These are phyloP conservation scores for Temnothorax curvispinosus DNA, from an alignment of 1,140 invertebrate genomes.

Conservation along the genomic window DNA sequence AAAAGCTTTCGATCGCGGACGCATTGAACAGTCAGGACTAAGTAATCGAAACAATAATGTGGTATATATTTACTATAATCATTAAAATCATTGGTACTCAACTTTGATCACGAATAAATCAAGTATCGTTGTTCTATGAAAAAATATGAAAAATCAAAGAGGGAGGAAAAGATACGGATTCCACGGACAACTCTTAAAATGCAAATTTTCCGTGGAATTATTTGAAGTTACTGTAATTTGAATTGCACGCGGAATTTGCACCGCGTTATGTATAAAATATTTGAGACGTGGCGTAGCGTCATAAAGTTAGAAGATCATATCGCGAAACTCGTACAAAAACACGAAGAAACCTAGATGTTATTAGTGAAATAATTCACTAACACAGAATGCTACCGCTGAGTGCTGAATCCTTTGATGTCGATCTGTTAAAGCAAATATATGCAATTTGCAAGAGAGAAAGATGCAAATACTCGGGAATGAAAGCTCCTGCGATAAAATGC, in stretches of 20 bases:
- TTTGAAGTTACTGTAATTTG: constrained; percentile 1
- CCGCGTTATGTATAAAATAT: not conserved
- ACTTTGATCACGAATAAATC: not conserved
- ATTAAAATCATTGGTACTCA: not conserved
- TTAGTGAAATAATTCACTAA: constrained; percentile 35
- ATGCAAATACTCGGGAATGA: constrained; percentile 27
- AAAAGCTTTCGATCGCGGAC: not conserved
- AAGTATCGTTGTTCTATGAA: not conserved
- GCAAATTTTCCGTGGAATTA: not conserved
- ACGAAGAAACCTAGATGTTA: not conserved
- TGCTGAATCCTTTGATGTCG: constrained; percentile 23
- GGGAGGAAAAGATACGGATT: not conserved
- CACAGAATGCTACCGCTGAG: not conserved
- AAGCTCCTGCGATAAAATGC: constrained; percentile 4
- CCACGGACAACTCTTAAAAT: not conserved
- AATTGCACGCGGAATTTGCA: constrained; percentile 6
- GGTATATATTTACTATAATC: not conserved
- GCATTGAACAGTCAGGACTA: no score
- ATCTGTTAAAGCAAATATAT: constrained; percentile 15
- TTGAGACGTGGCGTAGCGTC: not conserved
- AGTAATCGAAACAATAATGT: not conserved
- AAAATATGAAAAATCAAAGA: not conserved
- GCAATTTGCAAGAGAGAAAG: constrained; percentile 24
- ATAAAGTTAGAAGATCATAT: not conserved
- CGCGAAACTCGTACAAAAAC: constrained; percentile 6